Conservation (phyloP, 1,140 invertebrate species). For the Drosophila biarmipes region DNA sequence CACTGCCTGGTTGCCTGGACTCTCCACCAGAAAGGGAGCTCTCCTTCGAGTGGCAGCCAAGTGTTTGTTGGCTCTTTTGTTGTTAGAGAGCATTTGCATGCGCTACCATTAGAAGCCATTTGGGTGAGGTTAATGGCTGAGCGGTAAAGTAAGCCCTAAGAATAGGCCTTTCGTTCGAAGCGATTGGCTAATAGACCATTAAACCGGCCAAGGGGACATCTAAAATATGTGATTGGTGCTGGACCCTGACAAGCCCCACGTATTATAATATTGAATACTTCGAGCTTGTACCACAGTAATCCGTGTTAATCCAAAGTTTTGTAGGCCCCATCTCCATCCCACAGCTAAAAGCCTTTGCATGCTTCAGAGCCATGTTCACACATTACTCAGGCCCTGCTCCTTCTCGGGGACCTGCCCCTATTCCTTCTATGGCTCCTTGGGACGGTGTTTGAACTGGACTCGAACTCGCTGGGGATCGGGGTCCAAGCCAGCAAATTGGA, state of each 20-base stretch:
- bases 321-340: neutral
- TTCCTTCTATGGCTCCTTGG: constrained; percentile 32
- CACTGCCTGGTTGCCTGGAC: constrained; percentile 30
- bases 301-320: constrained; percentile 5
- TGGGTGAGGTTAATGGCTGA: constrained; percentile 63
- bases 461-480: constrained; percentile 38
- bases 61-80: constrained; percentile 54
- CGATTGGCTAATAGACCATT: constrained; percentile 20
- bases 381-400: constrained; percentile 68
- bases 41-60: constrained; percentile 61
- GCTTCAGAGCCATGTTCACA: constrained; percentile 74
- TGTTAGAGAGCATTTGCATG: constrained; percentile 73
- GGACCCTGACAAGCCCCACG: neutral
- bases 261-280: constrained; percentile 22
- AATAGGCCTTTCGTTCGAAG: constrained; percentile 11
- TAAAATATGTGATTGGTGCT: constrained; percentile 17
- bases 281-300: neutral
- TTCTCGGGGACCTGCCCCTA: constrained; percentile 27
- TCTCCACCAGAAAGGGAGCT: constrained; percentile 53
- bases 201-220: constrained; percentile 8
- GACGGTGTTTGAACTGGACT: constrained; percentile 72
- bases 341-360: constrained; percentile 67
- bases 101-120: constrained; percentile 80
- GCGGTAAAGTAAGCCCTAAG: constrained; percentile 9
- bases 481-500: constrained; percentile 74